phyloP scores from a whole-genome alignment of 2,797 vertebrate genomes.

The Rhynchotus rufescens region DNA sequence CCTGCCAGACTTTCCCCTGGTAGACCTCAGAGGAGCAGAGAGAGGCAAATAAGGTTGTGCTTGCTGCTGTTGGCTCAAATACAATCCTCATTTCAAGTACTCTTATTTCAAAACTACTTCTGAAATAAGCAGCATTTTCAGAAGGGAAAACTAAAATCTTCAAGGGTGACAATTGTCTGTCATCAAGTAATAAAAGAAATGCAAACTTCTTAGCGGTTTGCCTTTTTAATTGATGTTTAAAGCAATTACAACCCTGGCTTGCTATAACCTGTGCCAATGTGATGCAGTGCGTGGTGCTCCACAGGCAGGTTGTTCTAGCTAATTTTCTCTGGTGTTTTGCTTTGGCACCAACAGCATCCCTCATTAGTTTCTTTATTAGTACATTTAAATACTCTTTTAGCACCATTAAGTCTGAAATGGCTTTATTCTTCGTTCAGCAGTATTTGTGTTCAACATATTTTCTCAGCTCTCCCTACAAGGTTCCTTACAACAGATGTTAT shows the following conservation, averaged over 20 bases:
- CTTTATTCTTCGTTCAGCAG: conserved; percentile 55
- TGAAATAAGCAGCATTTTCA: not conserved
- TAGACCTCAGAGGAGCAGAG: not conserved
- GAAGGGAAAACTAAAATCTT: not conserved
- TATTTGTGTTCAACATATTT: conserved; percentile 50
- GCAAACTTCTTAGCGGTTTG: not conserved
- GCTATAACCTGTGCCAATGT: not conserved
- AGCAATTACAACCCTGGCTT: not conserved
- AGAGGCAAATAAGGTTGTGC: not conserved
- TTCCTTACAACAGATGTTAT: conserved; percentile 44
- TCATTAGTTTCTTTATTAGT: conserved; percentile 70
- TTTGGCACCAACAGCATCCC: conserved; percentile 38
- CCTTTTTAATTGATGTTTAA: not conserved
- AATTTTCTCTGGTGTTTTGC: conserved; percentile 43
- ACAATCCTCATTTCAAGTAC: not conserved
- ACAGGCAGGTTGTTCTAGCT: not conserved
- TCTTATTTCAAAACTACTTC: not conserved
- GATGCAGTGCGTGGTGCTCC: not conserved
- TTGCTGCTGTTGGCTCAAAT: not conserved
- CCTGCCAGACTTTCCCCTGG: not conserved
- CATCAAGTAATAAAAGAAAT: not conserved
- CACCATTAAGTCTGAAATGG: conserved; percentile 57
- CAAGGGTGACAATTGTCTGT: not conserved
- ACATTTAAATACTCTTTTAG: conserved; percentile 60
- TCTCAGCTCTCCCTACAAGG: conserved; percentile 31